A percentile compares a stretch with the other conserved stretches of the same genome.
Evolutionary conservation across 2,888 invertebrate genomes (phyloP).

Genomic region (Leptarthrus brevirostris): DNA sequence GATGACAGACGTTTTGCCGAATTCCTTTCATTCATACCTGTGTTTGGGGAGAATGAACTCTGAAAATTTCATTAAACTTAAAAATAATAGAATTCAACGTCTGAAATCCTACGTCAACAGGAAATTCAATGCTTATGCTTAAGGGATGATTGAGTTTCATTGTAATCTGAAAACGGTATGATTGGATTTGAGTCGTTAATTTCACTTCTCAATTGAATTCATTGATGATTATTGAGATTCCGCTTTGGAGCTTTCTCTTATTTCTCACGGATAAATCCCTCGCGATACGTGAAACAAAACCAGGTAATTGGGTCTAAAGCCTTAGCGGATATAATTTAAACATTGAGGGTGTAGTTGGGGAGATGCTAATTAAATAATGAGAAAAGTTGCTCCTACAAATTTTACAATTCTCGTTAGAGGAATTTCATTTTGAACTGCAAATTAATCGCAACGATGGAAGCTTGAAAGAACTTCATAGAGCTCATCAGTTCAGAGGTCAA

Average conservation of each 20-base stretch:
- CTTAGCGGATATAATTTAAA: not conserved
- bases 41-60: not conserved
- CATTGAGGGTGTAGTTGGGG: no score
- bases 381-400: not conserved
- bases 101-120: not conserved
- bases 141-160: not conserved
- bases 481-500: no score
- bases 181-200: not conserved
- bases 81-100: constrained; percentile 8
- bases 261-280: not conserved
- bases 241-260: not conserved
- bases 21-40: not conserved
- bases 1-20: constrained; percentile 12
- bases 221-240: not conserved
- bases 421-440: constrained; percentile 1
- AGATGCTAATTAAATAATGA: not conserved
- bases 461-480: no score
- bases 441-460: not conserved
- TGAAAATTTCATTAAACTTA: constrained; percentile 20
- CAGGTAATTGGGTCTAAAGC: not conserved
- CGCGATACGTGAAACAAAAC: not conserved
- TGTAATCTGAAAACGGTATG: not conserved
- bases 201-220: not conserved
- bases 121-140: not conserved
- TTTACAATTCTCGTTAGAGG: not conserved